Evolutionary conservation across 1,140 invertebrate genomes (phyloP).

Genomic region (Amphibalanus amphitrite): DNA sequence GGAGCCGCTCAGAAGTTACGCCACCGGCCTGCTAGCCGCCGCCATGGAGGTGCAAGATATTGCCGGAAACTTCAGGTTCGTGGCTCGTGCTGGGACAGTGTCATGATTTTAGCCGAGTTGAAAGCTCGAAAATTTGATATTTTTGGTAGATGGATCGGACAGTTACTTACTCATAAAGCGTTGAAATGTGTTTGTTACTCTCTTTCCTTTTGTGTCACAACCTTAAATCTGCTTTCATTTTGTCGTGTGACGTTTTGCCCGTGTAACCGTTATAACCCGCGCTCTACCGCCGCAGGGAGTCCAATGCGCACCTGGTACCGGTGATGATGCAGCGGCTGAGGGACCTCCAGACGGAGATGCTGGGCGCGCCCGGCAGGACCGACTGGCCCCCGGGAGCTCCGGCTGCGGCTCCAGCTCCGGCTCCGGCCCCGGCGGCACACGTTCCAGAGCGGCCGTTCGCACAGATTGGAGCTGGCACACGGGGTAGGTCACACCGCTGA

Average conservation of each 20-base stretch:
- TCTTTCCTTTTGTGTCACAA: constrained; percentile 24
- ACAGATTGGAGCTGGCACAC: too few relatives aligned
- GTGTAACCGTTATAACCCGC: too few relatives aligned
- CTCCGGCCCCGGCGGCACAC: background rate
- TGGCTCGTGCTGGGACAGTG: constrained; percentile 21
- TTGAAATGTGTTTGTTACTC: too few relatives aligned
- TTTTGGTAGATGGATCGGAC: too few relatives aligned
- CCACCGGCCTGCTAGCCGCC: constrained; percentile 79
- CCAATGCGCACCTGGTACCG: constrained; percentile 69
- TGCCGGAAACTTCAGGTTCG: constrained; percentile 56
- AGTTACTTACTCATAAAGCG: too few relatives aligned
- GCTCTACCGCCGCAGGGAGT: constrained; percentile 45
- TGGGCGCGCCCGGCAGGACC: background rate
- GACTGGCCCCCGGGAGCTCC: too few relatives aligned
- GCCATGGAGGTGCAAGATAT: constrained; percentile 94
- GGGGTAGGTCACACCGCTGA: background rate
- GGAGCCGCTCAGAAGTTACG: constrained; percentile 83
- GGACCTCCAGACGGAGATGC: constrained; percentile 38
- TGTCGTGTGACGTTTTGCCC: too few relatives aligned
- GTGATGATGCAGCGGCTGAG: constrained; percentile 66
- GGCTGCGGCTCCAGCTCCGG: background rate
- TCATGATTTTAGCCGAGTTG: too few relatives aligned
- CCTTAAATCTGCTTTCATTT: constrained; percentile 24
- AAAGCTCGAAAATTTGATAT: too few relatives aligned
- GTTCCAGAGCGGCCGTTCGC: too few relatives aligned